Percentiles rank a stretch among this genome's conserved stretches.
Conservation (phyloP, 2,113 vertebrate genomes). For the Gopherus flavomarginatus region DNA sequence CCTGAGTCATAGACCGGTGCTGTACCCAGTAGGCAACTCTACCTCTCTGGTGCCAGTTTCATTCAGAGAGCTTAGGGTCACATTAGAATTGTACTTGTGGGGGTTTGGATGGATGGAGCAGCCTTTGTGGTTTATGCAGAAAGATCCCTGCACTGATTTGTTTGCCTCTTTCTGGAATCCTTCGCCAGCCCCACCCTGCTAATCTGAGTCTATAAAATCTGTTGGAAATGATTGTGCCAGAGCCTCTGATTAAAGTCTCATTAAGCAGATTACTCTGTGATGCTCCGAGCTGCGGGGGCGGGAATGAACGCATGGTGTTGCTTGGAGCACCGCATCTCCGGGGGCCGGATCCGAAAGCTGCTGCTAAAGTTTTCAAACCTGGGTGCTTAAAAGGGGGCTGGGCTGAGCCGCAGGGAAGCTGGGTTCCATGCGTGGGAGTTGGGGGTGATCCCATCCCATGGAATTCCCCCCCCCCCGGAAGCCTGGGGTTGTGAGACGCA, state of each 20-base stretch:
- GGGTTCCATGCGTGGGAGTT: background rate
- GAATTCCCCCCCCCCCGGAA: background rate
- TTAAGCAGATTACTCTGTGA: background rate
- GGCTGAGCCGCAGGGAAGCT: background rate
- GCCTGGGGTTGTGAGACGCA: accelerated
- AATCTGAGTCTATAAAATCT: background rate
- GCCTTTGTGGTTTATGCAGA: too few relatives aligned
- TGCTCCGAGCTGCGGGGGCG: too few relatives aligned
- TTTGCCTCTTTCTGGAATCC: background rate
- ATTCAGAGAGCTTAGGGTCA: background rate
- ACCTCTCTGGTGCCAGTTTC: background rate
- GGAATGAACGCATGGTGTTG: background rate
- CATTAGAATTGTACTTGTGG: background rate
- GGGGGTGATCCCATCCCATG: background rate
- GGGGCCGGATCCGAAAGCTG: background rate
- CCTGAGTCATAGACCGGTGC: background rate
- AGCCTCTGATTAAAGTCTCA: background rate
- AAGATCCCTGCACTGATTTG: background rate
- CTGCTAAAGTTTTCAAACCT: background rate
- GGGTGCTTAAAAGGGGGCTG: too few relatives aligned
- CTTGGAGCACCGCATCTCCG: background rate
- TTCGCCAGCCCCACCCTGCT: background rate
- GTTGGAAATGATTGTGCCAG: background rate
- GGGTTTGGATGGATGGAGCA: too few relatives aligned
- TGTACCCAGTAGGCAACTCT: background rate